Evolutionary conservation across 2,113 vertebrate genomes (phyloP).

Genomic region (Tamias sibiricus): DNA sequence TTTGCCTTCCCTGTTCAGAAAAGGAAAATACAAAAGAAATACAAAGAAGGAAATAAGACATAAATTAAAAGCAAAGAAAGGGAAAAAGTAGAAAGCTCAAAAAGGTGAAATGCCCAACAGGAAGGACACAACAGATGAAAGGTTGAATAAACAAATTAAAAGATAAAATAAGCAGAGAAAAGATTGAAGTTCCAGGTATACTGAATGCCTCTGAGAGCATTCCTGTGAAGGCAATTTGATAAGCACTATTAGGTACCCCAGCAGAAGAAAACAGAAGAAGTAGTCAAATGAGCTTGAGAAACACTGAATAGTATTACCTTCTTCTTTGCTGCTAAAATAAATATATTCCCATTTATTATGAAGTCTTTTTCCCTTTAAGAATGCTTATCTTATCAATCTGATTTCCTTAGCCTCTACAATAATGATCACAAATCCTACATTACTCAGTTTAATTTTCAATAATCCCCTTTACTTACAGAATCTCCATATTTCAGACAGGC

Average conservation of each 20-base stretch:
- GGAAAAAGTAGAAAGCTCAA: not conserved
- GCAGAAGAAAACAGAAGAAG: not conserved
- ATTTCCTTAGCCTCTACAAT: not conserved
- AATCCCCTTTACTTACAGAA: not conserved
- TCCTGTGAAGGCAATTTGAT: not conserved
- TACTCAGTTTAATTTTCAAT: not conserved
- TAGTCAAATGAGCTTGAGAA: not conserved
- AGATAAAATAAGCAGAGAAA: not conserved
- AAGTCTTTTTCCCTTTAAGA: not conserved
- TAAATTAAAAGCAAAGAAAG: not conserved
- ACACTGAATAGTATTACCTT: not conserved
- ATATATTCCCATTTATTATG: not conserved
- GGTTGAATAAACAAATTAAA: not conserved
- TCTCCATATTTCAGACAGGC: not conserved
- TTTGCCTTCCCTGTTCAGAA: not conserved
- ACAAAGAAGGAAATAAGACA: not conserved
- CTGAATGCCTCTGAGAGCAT: not conserved
- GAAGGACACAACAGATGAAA: not conserved
- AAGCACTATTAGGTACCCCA: not conserved
- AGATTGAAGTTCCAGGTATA: not conserved
- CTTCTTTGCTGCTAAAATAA: slow-evolving; percentile 44
- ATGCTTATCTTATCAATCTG: not conserved
- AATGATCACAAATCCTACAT: not conserved
- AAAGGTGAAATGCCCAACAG: not conserved
- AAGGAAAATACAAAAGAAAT: not conserved